phyloP scores from a whole-genome alignment of 2,113 vertebrate genomes.

The Tupaia tana region DNA sequence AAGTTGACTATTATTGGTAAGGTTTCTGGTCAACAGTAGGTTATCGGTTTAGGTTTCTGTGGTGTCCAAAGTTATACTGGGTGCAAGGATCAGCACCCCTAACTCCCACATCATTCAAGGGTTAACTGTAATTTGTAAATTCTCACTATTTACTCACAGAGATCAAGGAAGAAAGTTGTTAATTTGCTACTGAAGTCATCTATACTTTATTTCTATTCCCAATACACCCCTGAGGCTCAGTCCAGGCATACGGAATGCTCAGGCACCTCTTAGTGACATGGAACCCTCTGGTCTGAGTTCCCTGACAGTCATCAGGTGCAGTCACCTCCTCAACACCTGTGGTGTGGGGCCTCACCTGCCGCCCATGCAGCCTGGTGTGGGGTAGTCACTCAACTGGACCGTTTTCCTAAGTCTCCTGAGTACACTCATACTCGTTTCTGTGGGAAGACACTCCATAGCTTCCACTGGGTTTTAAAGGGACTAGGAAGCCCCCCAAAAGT shows the following conservation, averaged over 20 bases:
- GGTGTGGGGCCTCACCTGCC: background rate
- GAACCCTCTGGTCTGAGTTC: background rate
- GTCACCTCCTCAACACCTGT: background rate
- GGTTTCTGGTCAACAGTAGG: too few species aligned
- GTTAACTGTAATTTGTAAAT: background rate
- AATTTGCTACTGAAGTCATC: conserved; percentile 26
- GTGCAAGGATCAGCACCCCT: too few species aligned
- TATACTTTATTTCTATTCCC: conserved; percentile 4
- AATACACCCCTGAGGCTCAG: background rate
- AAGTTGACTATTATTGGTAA: too few species aligned
- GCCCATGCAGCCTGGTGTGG: background rate
- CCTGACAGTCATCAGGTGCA: background rate
- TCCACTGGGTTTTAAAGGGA: conserved; percentile 23
- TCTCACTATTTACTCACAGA: background rate
- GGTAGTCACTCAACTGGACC: background rate
- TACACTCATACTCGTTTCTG: background rate
- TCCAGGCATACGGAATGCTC: background rate
- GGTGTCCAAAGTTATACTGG: too few species aligned
- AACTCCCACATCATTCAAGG: too few species aligned
- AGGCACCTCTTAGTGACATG: background rate
- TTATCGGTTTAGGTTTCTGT: too few species aligned
- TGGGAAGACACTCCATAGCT: background rate
- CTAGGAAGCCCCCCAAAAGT: background rate
- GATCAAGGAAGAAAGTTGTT: conserved; percentile 10
- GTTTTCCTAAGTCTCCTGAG: background rate